phyloP scores from a whole-genome alignment of 2,797 vertebrate species.

The Hephaestus fuliginosus region DNA sequence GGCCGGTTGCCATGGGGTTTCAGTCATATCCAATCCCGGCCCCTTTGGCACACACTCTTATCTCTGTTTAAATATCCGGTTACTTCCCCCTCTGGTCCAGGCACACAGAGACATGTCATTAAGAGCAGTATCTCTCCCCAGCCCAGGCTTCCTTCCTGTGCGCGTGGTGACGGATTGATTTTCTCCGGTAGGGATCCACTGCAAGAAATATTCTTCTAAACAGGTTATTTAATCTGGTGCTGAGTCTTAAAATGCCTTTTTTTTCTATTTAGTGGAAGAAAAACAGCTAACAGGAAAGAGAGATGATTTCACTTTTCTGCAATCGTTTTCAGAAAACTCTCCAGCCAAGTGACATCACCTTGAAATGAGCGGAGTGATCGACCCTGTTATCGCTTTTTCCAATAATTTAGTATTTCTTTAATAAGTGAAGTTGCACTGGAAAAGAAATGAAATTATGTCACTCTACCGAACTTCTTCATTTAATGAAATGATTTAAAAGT shows the following conservation, averaged over 20 bases:
- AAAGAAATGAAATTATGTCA: conserved; percentile 18
- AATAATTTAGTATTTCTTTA: conserved; percentile 42
- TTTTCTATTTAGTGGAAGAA: conserved; percentile 13
- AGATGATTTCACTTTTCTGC: conserved; percentile 60
- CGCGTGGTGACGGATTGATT: conserved; percentile 83
- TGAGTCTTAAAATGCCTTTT: conserved; percentile 30
- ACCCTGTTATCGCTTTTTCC: conserved; percentile 47
- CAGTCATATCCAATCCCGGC: conserved; percentile 80
- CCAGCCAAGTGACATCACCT: conserved; percentile 62
- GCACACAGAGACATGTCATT: conserved; percentile 84
- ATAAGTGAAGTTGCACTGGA: conserved; percentile 31
- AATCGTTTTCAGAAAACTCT: conserved; percentile 43
- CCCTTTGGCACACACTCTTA: conserved; percentile 86
- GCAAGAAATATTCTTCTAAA: conserved; percentile 73
- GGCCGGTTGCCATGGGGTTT: conserved; percentile 80
- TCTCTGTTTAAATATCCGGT: conserved; percentile 88
- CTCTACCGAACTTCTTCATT: conserved; percentile 22
- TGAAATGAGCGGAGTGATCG: conserved; percentile 35
- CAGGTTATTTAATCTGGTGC: conserved; percentile 65
- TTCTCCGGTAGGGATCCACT: conserved; percentile 77
- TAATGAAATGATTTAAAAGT: conserved; percentile 23
- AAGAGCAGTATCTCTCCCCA: conserved; percentile 81
- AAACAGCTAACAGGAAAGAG: conserved; percentile 40
- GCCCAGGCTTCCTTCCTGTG: conserved; percentile 84
- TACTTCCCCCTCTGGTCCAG: conserved; percentile 82